These are phyloP conservation scores for Onychostoma macrolepis DNA, from an alignment of 2,113 vertebrate genomes.

Conservation along the genomic window DNA sequence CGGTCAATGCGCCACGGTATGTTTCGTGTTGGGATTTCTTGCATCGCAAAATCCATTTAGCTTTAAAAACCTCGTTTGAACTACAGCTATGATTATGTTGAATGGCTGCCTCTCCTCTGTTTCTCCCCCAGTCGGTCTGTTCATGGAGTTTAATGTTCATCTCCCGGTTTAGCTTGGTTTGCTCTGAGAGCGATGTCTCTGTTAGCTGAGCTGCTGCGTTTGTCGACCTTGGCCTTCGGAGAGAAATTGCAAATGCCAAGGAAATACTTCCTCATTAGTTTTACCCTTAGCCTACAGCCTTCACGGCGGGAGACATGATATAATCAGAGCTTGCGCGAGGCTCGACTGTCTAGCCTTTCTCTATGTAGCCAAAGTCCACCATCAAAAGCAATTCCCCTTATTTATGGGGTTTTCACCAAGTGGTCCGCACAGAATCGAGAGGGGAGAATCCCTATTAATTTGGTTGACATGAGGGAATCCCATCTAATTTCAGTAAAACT, in stretches of 20 bases:
- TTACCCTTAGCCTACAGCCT: conserved; percentile 34
- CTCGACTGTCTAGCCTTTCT: conserved; percentile 22
- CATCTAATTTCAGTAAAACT: conserved; percentile 20
- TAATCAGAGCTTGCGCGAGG: conserved; percentile 37
- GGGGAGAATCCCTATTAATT: conserved; percentile 36
- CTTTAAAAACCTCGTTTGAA: conserved; percentile 17
- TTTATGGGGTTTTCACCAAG: conserved; percentile 41
- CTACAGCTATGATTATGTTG: neutral
- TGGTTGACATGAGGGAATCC: conserved; percentile 13
- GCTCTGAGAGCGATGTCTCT: conserved; percentile 29
- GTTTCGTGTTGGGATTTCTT: conserved; percentile 34
- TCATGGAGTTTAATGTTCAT: conserved; percentile 44
- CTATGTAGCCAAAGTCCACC: conserved; percentile 3
- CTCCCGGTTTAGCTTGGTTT: conserved; percentile 43
- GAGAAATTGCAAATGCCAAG: conserved; percentile 49
- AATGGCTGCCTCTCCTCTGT: conserved; percentile 11
- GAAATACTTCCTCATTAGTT: conserved; percentile 54
- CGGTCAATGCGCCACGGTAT: neutral
- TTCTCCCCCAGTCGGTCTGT: conserved; percentile 14
- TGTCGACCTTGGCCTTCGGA: conserved; percentile 44
- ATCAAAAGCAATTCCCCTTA: conserved; percentile 49
- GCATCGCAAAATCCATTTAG: conserved; percentile 27
- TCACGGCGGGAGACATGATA: conserved; percentile 42
- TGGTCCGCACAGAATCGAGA: conserved; percentile 29
- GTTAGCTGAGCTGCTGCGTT: conserved; percentile 36